Percentiles rank a stretch among this genome's conserved stretches.
Conservation (phyloP, 2,797 vertebrate genomes). For the Sebastes nivosus region DNA sequence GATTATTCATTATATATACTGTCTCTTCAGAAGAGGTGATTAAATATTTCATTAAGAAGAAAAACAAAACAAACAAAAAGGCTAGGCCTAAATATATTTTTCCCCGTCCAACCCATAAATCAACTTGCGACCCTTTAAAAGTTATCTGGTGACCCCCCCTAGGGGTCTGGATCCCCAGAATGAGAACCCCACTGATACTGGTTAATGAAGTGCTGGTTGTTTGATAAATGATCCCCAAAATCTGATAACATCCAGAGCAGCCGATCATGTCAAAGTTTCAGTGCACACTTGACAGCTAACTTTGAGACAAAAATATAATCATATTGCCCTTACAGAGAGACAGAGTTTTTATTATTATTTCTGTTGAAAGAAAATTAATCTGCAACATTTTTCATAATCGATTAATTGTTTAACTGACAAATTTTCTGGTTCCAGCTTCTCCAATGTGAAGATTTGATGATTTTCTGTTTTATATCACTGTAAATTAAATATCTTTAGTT, state of each 20-base stretch:
- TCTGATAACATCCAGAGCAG: not conserved
- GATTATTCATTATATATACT: not conserved
- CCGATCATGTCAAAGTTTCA: not conserved
- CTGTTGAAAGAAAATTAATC: not conserved
- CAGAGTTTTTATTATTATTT: not conserved
- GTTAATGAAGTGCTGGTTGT: not conserved
- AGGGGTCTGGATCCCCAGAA: not conserved
- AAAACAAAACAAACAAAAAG: not conserved
- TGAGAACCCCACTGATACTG: not conserved
- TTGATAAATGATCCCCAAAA: slow-evolving; percentile 3
- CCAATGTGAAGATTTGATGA: not conserved
- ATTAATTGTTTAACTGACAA: not conserved
- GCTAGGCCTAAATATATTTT: too few species aligned
- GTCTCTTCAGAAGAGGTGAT: not conserved
- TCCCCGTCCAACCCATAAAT: not conserved
- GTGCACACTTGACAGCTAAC: not conserved
- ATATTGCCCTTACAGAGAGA: not conserved
- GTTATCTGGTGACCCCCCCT: not conserved
- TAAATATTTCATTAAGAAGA: not conserved
- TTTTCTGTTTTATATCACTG: not conserved
- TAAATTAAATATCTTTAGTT: not conserved
- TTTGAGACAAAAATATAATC: not conserved
- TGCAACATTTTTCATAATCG: not conserved
- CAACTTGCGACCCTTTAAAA: not conserved
- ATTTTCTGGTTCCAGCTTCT: not conserved